Evolutionary conservation across 2,113 vertebrate species (phyloP).

Genomic region (Mixornis gularis): DNA sequence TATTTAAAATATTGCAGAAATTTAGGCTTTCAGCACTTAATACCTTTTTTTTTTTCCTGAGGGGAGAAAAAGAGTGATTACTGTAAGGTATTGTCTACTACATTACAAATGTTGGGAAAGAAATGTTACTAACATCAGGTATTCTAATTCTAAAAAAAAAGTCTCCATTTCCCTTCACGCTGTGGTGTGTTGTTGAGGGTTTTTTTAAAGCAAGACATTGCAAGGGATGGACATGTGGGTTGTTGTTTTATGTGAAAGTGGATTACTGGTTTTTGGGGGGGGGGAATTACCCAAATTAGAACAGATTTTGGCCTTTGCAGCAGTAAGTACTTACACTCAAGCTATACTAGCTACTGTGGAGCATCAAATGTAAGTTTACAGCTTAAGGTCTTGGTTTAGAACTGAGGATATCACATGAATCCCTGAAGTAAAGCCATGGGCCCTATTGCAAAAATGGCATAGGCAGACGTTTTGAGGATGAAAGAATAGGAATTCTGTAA

Average conservation of each 20-base stretch:
- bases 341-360: background rate
- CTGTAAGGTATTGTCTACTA: background rate
- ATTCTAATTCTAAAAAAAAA: background rate
- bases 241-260: background rate
- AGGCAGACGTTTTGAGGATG: background rate
- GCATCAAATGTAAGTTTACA: background rate
- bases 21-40: background rate
- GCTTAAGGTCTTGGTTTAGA: background rate
- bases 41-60: background rate
- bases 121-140: background rate
- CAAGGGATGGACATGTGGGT: fast-evolving
- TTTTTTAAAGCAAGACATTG: background rate
- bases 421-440: background rate
- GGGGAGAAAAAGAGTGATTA: fast-evolving
- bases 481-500: background rate
- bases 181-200: background rate
- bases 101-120: background rate
- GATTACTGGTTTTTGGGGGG: background rate
- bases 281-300: background rate
- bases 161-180: background rate
- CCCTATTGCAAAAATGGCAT: background rate
- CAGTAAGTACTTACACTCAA: background rate
- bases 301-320: background rate
- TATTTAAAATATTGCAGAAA: background rate
- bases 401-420: background rate